Percentiles rank a stretch among this genome's conserved stretches.
These are phyloP conservation scores for Aselliscus stoliczkanus DNA, from an alignment of 2,797 vertebrate genomes.

Conservation along the genomic window DNA sequence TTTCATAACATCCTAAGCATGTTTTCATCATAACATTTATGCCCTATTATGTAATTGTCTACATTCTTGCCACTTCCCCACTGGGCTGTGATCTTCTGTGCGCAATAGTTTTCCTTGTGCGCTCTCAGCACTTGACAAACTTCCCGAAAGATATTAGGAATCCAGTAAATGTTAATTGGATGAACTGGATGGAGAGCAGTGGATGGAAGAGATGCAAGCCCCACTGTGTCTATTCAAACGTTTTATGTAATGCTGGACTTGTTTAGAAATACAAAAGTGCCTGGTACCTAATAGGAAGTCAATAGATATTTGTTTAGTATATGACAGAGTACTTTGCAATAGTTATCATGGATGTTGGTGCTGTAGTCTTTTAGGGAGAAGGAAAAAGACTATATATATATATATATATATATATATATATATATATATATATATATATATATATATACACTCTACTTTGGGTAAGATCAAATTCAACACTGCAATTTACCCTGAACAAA, in stretches of 20 bases:
- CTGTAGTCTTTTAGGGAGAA: background rate
- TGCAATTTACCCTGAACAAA: background rate
- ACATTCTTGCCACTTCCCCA: background rate
- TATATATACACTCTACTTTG: background rate
- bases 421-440: too few relatives aligned
- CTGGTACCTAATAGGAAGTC: background rate
- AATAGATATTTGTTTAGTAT: background rate
- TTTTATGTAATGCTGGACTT: background rate
- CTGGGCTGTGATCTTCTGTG: background rate
- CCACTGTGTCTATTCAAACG: background rate
- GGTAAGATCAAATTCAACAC: background rate
- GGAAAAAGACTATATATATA: background rate
- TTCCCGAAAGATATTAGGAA: background rate
- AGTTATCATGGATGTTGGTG: background rate
- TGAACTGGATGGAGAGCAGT: background rate
- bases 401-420: too few relatives aligned
- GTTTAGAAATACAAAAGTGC: background rate
- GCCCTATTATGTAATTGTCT: background rate
- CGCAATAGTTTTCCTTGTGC: background rate
- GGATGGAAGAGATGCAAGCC: background rate
- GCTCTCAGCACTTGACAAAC: background rate
- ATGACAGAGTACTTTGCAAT: background rate
- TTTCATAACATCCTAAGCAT: background rate
- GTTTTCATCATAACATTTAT: background rate
- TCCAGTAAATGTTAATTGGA: background rate